Conservation (phyloP, 2,797 vertebrate genomes). For the Esox masquinongy region DNA sequence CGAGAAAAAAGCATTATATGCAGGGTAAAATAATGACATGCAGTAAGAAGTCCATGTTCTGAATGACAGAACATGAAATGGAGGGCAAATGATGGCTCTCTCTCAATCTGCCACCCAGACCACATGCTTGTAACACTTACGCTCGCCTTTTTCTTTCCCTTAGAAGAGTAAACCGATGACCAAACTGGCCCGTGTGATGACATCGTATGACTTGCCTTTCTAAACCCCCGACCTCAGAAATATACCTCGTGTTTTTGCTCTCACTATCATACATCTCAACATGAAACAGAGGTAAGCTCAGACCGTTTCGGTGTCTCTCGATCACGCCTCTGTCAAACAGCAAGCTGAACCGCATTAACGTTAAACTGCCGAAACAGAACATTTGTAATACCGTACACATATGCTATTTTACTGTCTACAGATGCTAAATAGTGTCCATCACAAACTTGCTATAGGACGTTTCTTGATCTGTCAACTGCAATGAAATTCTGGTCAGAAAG, state of each 20-base stretch:
- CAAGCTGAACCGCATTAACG: not conserved
- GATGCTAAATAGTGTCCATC: constrained; percentile 2
- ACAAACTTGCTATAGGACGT: not conserved
- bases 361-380: not conserved
- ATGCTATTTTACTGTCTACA: not conserved
- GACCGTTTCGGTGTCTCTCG: not conserved
- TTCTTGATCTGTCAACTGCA: not conserved
- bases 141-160: not conserved
- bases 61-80: constrained; percentile 46
- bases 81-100: constrained; percentile 34
- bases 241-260: constrained; percentile 7
- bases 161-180: constrained; percentile 21
- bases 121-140: constrained; percentile 26
- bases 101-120: constrained; percentile 28
- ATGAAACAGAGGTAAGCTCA: not conserved
- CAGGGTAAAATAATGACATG: constrained; percentile 28
- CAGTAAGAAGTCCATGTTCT: constrained; percentile 28
- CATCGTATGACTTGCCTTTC: constrained; percentile 28
- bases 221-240: constrained; percentile 33
- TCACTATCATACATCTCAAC: constrained; percentile 23
- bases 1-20: constrained; percentile 32
- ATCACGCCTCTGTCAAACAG: not conserved
- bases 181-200: constrained; percentile 38
- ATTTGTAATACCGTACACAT: not conserved
- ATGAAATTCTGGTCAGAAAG: not conserved